These are phyloP conservation scores for Chelon labrosus DNA, from an alignment of 2,797 vertebrate genomes.

Conservation along the genomic window DNA sequence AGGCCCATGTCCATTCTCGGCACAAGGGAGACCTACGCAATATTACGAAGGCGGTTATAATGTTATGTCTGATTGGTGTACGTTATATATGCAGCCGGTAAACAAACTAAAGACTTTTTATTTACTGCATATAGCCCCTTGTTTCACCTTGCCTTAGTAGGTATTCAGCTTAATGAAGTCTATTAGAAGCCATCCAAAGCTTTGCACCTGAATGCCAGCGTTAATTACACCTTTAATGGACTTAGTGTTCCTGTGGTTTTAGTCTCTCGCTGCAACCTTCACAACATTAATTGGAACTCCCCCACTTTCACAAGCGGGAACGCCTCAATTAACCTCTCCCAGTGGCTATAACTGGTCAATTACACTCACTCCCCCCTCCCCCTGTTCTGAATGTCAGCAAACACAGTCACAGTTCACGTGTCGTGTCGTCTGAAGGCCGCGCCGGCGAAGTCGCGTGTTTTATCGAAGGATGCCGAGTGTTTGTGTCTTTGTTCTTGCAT, in stretches of 20 bases:
- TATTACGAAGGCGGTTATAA: neutral
- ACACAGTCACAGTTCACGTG: constrained; percentile 56
- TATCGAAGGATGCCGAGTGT: constrained; percentile 18
- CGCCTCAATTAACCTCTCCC: constrained; percentile 79
- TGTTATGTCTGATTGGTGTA: neutral
- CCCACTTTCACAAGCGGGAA: constrained; percentile 65
- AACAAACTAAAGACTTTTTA: neutral
- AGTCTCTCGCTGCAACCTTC: constrained; percentile 73
- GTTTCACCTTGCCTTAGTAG: constrained; percentile 41
- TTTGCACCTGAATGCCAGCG: constrained; percentile 63
- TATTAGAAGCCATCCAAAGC: constrained; percentile 51
- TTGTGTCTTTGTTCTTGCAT: constrained; percentile 3
- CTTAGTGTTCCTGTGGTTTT: constrained; percentile 67
- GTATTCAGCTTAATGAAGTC: constrained; percentile 54
- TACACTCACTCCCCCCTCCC: constrained; percentile 33
- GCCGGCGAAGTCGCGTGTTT: constrained; percentile 29
- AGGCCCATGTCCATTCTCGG: too few relatives aligned
- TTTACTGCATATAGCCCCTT: neutral
- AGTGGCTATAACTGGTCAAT: constrained; percentile 72
- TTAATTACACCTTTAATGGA: constrained; percentile 79
- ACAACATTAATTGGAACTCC: constrained; percentile 78
- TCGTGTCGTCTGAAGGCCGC: constrained; percentile 53
- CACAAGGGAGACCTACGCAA: too few relatives aligned
- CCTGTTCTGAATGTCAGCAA: constrained; percentile 62
- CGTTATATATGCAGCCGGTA: neutral